Percentiles rank a stretch among this genome's conserved stretches.
Evolutionary conservation across 2,888 invertebrate species (phyloP).

Genomic region (Tenthredo amoena): DNA sequence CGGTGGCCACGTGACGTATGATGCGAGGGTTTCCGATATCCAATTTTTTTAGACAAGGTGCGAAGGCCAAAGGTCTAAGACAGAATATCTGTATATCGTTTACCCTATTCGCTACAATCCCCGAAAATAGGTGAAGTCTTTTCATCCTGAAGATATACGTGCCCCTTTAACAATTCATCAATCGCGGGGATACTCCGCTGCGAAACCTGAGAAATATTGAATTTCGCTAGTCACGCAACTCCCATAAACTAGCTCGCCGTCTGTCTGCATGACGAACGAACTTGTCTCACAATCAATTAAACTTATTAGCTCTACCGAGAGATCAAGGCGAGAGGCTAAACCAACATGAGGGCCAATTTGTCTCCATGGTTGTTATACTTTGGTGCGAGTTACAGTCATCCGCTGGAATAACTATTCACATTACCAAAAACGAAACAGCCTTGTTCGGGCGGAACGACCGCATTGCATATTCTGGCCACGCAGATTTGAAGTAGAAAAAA

Average conservation of each 20-base stretch:
- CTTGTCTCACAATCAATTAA: conserved; percentile 28
- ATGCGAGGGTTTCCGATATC: no score
- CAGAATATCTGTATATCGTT: no score
- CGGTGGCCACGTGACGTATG: no score
- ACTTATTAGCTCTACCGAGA: conserved; percentile 18
- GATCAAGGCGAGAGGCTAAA: conserved; percentile 19
- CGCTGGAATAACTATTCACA: not conserved
- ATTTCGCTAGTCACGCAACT: conserved; percentile 20
- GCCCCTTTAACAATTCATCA: not conserved
- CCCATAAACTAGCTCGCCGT: not conserved
- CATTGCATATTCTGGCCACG: not conserved
- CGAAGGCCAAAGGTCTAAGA: no score
- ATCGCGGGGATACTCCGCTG: not conserved
- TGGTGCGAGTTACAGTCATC: not conserved
- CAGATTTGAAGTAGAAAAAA: not conserved
- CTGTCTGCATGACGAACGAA: not conserved
- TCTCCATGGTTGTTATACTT: not conserved
- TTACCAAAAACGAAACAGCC: not conserved
- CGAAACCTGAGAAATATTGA: not conserved
- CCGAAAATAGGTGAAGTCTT: no score
- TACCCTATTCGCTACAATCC: no score
- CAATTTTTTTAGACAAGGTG: no score
- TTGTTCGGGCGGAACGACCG: not conserved
- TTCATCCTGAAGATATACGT: no score
- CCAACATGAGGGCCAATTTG: conserved; percentile 5